phyloP scores from a whole-genome alignment of 2,797 vertebrate species.

The Euthynnus affinis region DNA sequence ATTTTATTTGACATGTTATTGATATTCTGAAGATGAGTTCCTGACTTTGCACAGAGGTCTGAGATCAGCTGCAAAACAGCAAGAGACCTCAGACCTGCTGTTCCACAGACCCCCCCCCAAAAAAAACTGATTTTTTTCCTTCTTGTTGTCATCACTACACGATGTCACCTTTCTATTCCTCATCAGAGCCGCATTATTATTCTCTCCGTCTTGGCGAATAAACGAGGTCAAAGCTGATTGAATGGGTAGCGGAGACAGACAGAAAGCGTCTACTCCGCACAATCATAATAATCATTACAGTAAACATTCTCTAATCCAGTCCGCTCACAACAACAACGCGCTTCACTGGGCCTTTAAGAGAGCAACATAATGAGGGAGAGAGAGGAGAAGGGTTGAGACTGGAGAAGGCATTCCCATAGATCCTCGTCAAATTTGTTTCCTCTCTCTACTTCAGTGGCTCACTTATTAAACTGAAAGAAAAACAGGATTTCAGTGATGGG shows the following conservation, averaged over 20 bases:
- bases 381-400: background rate
- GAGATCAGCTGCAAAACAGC: background rate
- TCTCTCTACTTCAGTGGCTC: slow-evolving; percentile 33
- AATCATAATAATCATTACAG: slow-evolving; percentile 36
- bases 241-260: slow-evolving; percentile 19
- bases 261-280: slow-evolving; percentile 13
- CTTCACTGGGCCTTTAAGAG: slow-evolving; percentile 33
- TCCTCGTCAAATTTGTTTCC: slow-evolving; percentile 37
- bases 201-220: slow-evolving; percentile 1
- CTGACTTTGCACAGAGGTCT: background rate
- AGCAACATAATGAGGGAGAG: slow-evolving; percentile 41
- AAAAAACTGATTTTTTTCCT: background rate
- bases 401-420: background rate
- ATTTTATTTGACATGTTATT: background rate
- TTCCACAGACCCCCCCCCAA: background rate
- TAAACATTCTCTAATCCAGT: slow-evolving; percentile 47
- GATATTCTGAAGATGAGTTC: background rate
- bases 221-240: slow-evolving; percentile 25
- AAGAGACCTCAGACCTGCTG: background rate
- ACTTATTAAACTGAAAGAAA: slow-evolving; percentile 34
- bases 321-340: slow-evolving; percentile 1
- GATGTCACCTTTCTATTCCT: background rate
- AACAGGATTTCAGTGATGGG: slow-evolving; percentile 2
- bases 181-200: slow-evolving; percentile 7
- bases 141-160: background rate